phyloP scores from a whole-genome alignment of 1,140 invertebrate genomes.

The honey bee (Apis mellifera) region DNA sequence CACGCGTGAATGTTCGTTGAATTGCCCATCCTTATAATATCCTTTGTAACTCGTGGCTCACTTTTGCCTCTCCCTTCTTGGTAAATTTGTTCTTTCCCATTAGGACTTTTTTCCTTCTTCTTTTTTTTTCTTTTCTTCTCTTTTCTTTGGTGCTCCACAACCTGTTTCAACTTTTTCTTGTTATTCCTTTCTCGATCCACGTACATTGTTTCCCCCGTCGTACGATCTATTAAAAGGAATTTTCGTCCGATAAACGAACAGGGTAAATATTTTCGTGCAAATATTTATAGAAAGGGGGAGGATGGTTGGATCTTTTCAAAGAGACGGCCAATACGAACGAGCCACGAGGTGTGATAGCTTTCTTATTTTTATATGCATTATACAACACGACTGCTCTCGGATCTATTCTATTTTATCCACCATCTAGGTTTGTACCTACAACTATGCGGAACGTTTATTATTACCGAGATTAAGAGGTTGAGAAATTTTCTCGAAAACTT shows the following conservation, averaged over 20 bases:
- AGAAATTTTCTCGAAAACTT: too few species aligned
- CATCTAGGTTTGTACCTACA: background rate
- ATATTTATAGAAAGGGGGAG: background rate
- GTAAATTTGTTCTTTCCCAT: background rate
- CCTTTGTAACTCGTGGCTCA: background rate
- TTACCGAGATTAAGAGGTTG: background rate
- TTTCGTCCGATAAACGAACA: background rate
- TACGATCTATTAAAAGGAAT: background rate
- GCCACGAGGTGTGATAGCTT: background rate
- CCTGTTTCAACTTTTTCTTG: too few species aligned
- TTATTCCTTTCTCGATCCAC: background rate
- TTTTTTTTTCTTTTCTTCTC: too few species aligned
- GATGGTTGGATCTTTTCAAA: background rate
- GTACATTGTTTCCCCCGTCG: background rate
- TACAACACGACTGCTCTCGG: background rate
- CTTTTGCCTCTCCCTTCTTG: background rate
- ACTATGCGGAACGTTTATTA: background rate
- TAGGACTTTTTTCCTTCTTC: too few species aligned
- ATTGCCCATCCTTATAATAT: background rate
- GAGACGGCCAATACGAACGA: background rate
- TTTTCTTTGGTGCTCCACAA: background rate
- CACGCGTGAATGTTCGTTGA: background rate
- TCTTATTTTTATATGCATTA: conserved; percentile 34
- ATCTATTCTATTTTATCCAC: background rate
- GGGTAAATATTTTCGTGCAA: background rate